phyloP scores from a whole-genome alignment of 2,888 invertebrate genomes.

The Hemithea aestivaria region DNA sequence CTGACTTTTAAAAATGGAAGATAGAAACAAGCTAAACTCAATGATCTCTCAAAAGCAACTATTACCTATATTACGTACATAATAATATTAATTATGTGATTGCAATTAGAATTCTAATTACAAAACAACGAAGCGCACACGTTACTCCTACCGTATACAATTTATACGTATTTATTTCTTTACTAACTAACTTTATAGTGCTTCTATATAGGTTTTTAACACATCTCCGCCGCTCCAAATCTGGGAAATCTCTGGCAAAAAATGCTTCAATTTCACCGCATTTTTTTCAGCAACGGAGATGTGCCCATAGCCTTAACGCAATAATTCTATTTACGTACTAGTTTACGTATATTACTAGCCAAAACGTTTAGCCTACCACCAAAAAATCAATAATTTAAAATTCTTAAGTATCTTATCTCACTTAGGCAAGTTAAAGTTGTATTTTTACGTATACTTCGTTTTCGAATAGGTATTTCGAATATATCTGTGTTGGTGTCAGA shows the following conservation, averaged over 20 bases:
- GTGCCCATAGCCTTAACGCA: too few relatives aligned
- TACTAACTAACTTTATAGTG: slow-evolving; percentile 66
- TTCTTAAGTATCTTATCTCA: slow-evolving; percentile 73
- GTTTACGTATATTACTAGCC: slow-evolving; percentile 62
- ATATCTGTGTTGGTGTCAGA: too few relatives aligned
- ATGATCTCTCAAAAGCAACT: slow-evolving; percentile 65
- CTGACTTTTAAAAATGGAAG: slow-evolving; percentile 6
- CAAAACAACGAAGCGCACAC: slow-evolving; percentile 32
- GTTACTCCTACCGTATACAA: slow-evolving; percentile 75
- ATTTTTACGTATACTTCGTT: slow-evolving; percentile 78
- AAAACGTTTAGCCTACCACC: slow-evolving; percentile 72
- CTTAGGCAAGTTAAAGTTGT: slow-evolving; percentile 79
- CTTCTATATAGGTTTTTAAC: slow-evolving; percentile 53
- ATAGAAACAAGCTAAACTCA: slow-evolving; percentile 30
- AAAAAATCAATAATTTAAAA: slow-evolving; percentile 76
- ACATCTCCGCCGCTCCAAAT: too few relatives aligned
- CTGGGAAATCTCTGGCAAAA: too few relatives aligned
- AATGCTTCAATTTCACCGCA: too few relatives aligned
- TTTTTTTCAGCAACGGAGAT: too few relatives aligned
- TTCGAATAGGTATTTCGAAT: slow-evolving; percentile 61
- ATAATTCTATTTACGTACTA: slow-evolving; percentile 71
- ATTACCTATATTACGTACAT: slow-evolving; percentile 41
- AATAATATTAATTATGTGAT: slow-evolving; percentile 11
- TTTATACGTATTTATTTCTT: slow-evolving; percentile 67
- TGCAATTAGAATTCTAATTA: slow-evolving; percentile 13